Percentiles rank a stretch among this genome's conserved stretches.
These are phyloP conservation scores for Apeira syringaria DNA, from an alignment of 2,888 invertebrate species.

Conservation along the genomic window DNA sequence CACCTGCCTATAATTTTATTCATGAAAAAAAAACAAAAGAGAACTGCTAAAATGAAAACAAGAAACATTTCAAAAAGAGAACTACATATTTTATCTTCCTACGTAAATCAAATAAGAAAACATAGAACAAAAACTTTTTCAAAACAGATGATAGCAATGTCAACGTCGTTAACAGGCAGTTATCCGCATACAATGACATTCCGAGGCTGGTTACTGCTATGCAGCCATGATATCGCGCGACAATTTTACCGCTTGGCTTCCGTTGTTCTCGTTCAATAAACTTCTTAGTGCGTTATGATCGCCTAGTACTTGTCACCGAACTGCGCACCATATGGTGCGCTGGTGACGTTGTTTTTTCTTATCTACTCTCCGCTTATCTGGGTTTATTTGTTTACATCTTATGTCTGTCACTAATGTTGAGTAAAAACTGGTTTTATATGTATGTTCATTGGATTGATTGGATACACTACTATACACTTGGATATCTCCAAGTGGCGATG, in stretches of 20 bases:
- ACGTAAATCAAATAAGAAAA: conserved; percentile 2
- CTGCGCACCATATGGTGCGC: conserved; percentile 35
- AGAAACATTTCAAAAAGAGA: conserved; percentile 5
- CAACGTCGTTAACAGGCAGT: conserved; percentile 22
- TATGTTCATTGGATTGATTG: conserved; percentile 7
- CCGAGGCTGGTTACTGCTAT: conserved; percentile 27
- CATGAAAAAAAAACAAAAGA: not conserved
- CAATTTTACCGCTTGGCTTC: conserved; percentile 46
- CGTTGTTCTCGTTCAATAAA: conserved; percentile 46
- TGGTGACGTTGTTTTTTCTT: conserved; percentile 29
- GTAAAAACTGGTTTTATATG: conserved; percentile 23
- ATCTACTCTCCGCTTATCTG: conserved; percentile 26
- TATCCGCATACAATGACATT: conserved; percentile 31
- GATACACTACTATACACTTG: not conserved
- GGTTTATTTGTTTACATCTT: conserved; percentile 25
- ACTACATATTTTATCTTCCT: not conserved
- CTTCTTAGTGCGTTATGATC: conserved; percentile 55
- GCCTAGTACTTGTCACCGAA: conserved; percentile 77
- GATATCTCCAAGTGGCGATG: too few relatives aligned
- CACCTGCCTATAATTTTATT: conserved; percentile 5
- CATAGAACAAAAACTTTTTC: conserved; percentile 3
- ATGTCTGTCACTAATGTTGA: conserved; percentile 19
- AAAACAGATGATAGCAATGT: conserved; percentile 12
- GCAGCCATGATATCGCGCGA: conserved; percentile 38
- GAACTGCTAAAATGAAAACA: not conserved